Evolutionary conservation across 2,888 invertebrate genomes (phyloP).

Genomic region (Acleris laterana): DNA sequence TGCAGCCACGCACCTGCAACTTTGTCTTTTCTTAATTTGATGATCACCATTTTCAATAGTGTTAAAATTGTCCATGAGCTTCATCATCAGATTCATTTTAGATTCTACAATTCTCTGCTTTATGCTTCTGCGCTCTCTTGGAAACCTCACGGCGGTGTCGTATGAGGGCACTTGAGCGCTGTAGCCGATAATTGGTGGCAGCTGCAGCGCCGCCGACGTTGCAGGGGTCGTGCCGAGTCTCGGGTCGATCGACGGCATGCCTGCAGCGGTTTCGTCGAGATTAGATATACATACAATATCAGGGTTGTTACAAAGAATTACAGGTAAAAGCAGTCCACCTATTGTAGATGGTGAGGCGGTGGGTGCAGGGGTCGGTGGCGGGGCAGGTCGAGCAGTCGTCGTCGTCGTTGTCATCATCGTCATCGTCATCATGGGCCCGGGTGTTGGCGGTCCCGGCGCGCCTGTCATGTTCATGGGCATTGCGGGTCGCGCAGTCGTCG

Average conservation of each 20-base stretch:
- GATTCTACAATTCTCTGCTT: slow-evolving; percentile 55
- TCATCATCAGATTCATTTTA: slow-evolving; percentile 41
- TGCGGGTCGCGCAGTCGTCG: slow-evolving; percentile 34
- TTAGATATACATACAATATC: slow-evolving; percentile 76
- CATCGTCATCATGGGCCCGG: slow-evolving; percentile 38
- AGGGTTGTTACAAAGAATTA: slow-evolving; percentile 73
- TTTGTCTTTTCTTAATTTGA: slow-evolving; percentile 67
- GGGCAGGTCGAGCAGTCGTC: slow-evolving; percentile 40
- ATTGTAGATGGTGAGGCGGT: slow-evolving; percentile 44
- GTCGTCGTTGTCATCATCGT: slow-evolving; percentile 43
- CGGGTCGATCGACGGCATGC: slow-evolving; percentile 75
- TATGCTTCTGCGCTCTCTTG: slow-evolving; percentile 64
- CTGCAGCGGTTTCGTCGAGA: slow-evolving; percentile 71
- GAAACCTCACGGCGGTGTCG: slow-evolving; percentile 70
- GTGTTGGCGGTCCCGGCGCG: slow-evolving; percentile 38
- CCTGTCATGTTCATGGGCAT: slow-evolving; percentile 27
- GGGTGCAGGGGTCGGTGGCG: slow-evolving; percentile 36
- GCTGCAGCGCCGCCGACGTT: slow-evolving; percentile 59
- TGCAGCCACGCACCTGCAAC: slow-evolving; percentile 69
- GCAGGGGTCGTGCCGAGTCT: slow-evolving; percentile 74
- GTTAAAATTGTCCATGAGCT: slow-evolving; percentile 42
- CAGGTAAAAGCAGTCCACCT: slow-evolving; percentile 66
- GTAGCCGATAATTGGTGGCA: slow-evolving; percentile 63
- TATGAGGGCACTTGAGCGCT: slow-evolving; percentile 62
- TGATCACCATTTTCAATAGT: slow-evolving; percentile 46